Conservation (phyloP, 2,797 vertebrate species). For the Corythornis leucogaster region DNA sequence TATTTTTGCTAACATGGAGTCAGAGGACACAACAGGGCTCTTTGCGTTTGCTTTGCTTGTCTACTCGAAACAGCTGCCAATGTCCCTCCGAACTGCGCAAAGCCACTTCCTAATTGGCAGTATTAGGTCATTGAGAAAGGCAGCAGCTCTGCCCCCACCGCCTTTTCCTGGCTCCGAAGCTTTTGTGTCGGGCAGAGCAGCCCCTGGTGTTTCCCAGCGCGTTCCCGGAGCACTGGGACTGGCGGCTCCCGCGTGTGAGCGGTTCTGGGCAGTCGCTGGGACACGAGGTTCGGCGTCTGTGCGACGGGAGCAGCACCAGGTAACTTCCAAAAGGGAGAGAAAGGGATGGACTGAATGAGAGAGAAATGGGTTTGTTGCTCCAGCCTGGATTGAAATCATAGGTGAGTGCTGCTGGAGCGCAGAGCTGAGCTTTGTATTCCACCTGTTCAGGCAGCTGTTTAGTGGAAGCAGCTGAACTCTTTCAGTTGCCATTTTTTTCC, state of each 20-base stretch:
- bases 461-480: slow-evolving; percentile 47
- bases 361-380: not conserved
- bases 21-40: accelerated
- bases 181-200: not conserved
- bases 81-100: slow-evolving; percentile 9
- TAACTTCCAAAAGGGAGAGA: not conserved
- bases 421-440: slow-evolving; percentile 18
- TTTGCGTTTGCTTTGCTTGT: not conserved
- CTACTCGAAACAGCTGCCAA: slow-evolving; percentile 13
- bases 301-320: slow-evolving; percentile 13
- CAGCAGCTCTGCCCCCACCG: not conserved
- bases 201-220: not conserved
- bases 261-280: not conserved
- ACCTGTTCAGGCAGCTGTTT: slow-evolving; percentile 67
- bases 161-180: slow-evolving; percentile 52
- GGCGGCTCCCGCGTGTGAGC: not conserved
- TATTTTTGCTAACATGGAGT: not conserved
- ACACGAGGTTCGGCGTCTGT: not conserved
- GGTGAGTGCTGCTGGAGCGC: not conserved
- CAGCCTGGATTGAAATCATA: slow-evolving; percentile 24
- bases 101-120: slow-evolving; percentile 45
- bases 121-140: slow-evolving; percentile 63
- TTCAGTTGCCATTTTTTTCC: slow-evolving; percentile 32
- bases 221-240: slow-evolving; percentile 13
- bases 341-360: not conserved